phyloP scores from a whole-genome alignment of 2,113 vertebrate species.

The Coregonus clupeaformis region DNA sequence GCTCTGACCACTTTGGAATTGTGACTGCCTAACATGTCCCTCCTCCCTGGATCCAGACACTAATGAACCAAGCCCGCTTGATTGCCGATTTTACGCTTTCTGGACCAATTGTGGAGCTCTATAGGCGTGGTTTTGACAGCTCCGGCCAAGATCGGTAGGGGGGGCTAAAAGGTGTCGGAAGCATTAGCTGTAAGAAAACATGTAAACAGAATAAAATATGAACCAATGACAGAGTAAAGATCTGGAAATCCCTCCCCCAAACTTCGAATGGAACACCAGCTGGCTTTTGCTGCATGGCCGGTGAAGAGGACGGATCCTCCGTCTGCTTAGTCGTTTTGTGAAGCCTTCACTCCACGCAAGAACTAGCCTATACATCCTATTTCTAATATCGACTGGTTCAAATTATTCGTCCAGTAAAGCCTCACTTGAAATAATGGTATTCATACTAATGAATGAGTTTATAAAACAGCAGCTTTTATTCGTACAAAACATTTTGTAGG shows the following conservation, averaged over 20 bases:
- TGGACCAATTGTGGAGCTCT: constrained; percentile 79
- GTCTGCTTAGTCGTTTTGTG: constrained; percentile 16
- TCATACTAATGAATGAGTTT: background rate
- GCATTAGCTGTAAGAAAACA: constrained; percentile 96
- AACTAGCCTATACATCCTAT: background rate
- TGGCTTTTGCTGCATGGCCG: constrained; percentile 31
- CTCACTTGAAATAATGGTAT: background rate
- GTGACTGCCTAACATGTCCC: constrained; percentile 77
- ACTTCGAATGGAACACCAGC: constrained; percentile 48
- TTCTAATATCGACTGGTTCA: background rate
- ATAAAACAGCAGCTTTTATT: background rate
- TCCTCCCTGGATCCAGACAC: constrained; percentile 71
- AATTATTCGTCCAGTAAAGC: background rate
- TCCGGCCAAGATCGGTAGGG: constrained; percentile 70
- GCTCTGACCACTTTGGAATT: constrained; percentile 71
- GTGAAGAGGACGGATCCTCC: constrained; percentile 28
- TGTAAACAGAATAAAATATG: constrained; percentile 98
- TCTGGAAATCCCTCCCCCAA: constrained; percentile 71
- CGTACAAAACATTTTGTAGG: background rate
- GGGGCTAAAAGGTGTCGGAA: constrained; percentile 84
- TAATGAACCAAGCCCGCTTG: constrained; percentile 83
- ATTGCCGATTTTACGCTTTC: constrained; percentile 85
- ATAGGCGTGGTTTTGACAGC: constrained; percentile 83
- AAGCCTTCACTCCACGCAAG: background rate
- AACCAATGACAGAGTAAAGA: constrained; percentile 87